Evolutionary conservation across 2,888 invertebrate genomes (phyloP), one percentile per base, ranked within the genome.

Genomic region (Acutogordius australiensis): DNA sequence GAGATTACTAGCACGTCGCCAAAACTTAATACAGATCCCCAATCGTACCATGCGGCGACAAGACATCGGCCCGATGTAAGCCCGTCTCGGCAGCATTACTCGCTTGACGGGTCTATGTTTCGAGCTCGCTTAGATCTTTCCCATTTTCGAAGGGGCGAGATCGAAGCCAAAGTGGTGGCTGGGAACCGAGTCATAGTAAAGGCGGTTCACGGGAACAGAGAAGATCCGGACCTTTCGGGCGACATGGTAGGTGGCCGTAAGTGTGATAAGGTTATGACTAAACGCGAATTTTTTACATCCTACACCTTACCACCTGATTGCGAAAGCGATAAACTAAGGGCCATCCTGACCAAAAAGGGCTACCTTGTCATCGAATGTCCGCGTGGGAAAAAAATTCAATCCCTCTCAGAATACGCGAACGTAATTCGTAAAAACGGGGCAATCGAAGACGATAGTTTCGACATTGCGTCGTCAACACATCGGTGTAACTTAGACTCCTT

Each of bases 261-360:
- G 8, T 37, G 44, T 37, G 44, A n/a, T n/a, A n/a, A 8, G 8
- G 51, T 51, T 23, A 37, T 37, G 37, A 51, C 51, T 23, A 51
- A 51, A 26, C 8, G 51, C 8, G 51, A 51, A 23, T 51, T 51
- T 51, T 51, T 51, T 23, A 51, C 51, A 4, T 51, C 51, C 23
- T 51, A 51, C 51, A 51, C 51, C 51, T 26, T 51, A 26, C 51
- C 51, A 13, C 51, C 51, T 4, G 51, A 51, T 51, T 51, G 51
- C 23, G 23, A 51, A 8, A 4, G n/a, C 26, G 51, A 51, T 4
- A 23, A 51, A 51, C n/a, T 51, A 4, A 51, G 23, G 51, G 51
- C 51, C 26, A n/a, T 21, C 23, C 4, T 51, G 18, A 21, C 51
- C 51, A 8, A 23, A 23, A 51, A 51, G n/a, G 51, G 51, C 51